phyloP scores from a whole-genome alignment of 2,113 vertebrate genomes.

The Jaculus jaculus region DNA sequence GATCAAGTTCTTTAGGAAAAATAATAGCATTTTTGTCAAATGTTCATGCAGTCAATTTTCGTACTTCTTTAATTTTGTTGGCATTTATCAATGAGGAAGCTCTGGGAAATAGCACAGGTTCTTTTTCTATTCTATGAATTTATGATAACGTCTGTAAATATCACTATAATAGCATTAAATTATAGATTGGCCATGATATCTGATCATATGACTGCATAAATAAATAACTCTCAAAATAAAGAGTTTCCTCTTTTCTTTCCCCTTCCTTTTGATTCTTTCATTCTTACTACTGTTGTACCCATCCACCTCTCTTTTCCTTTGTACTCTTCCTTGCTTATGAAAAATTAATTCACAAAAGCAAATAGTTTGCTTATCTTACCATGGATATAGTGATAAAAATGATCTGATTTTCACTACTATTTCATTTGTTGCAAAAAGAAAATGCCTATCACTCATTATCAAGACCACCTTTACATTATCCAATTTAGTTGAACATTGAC shows the following conservation, averaged over 20 bases:
- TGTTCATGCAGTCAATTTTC: background rate
- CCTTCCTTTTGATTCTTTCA: too few relatives aligned
- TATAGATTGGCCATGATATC: background rate
- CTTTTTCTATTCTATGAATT: background rate
- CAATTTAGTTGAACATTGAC: constrained; percentile 17
- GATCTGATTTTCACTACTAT: background rate
- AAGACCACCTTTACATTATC: background rate
- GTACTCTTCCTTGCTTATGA: background rate
- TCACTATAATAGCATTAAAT: background rate
- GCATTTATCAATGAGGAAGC: background rate
- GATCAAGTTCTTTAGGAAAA: background rate
- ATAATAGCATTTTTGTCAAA: background rate
- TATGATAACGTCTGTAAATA: background rate
- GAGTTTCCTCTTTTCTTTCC: background rate
- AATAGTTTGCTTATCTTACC: constrained; percentile 21
- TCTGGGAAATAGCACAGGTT: background rate
- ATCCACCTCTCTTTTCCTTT: background rate
- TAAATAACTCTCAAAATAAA: constrained; percentile 20
- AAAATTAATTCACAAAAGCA: constrained; percentile 15
- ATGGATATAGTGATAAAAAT: background rate
- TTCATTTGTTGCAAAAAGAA: constrained; percentile 16
- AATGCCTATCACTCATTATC: background rate
- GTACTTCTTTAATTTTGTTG: background rate
- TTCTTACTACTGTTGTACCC: background rate
- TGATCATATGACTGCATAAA: background rate